Conservation (phyloP, 2,113 vertebrate genomes). For the Sprattus sprattus region DNA sequence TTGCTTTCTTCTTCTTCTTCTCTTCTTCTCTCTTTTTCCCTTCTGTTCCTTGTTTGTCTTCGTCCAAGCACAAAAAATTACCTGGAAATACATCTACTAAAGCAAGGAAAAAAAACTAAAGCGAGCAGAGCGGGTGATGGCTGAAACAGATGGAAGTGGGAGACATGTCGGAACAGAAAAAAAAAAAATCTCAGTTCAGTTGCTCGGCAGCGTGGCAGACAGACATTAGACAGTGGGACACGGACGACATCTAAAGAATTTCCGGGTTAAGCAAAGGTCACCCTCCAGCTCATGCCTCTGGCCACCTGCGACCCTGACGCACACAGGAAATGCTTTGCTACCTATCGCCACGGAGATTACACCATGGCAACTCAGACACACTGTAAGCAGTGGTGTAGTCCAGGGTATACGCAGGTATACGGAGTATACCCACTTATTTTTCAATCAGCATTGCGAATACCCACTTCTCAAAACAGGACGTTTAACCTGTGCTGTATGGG, state of each 20-base stretch:
- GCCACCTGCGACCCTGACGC: background rate
- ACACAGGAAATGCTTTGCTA: conserved; percentile 38
- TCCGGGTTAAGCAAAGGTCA: background rate
- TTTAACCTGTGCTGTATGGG: too few species aligned
- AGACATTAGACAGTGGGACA: background rate
- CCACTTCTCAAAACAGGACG: too few species aligned
- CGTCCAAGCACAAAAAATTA: background rate
- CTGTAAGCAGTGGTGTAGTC: too few species aligned
- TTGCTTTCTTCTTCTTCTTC: background rate
- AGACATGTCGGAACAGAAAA: background rate
- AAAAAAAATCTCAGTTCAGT: background rate
- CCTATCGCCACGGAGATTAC: background rate
- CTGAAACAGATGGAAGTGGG: background rate
- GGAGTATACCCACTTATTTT: too few species aligned
- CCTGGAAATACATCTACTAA: background rate
- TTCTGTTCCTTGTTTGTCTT: background rate
- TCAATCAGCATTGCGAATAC: too few species aligned
- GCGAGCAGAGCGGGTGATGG: background rate
- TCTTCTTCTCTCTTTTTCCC: background rate
- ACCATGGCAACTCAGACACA: background rate
- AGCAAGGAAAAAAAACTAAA: background rate
- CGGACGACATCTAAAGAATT: background rate
- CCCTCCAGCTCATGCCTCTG: background rate
- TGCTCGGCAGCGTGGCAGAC: background rate
- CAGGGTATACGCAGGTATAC: too few species aligned